Base-by-base conservation (phyloP, 1,140 invertebrate species). In the Rhagoletis zephyria region DNA sequence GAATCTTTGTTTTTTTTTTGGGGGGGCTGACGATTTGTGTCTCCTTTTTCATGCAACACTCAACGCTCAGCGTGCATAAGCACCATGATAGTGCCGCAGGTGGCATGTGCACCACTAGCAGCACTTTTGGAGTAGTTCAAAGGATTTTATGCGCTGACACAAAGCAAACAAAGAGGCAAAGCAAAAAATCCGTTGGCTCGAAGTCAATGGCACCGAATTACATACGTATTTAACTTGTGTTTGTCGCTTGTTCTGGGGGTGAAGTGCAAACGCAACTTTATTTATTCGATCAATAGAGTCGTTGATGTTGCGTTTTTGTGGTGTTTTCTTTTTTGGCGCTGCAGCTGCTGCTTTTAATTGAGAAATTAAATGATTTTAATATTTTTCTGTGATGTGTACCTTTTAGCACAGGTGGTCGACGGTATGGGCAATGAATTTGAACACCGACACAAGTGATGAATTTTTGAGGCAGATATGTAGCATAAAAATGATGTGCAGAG, bases 361-460 rank as follows among this genome's bases (percentile, higher is more conserved):
- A 81, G 74, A 81, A 81, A 81, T 81, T 81, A 81, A 81, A 56
- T 81, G 74, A 81, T 81, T 81, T 81, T 81, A 81, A 51, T 81
- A 81, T 56, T 81, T 81, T 81, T 19, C 51, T 12, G 74, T 81
- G 5, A 4, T 74, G 74, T 81, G 16, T 81, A 56, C 74, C 9
- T 81, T 81, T 81, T 67, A 81, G 74, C 45, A 56, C 74, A 81
- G 74, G 19, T 81, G 74, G 51, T 51, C 30, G 74, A 56, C 19
- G n/a, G 74, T 10, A 56, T 56, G 19, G 7, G 5, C 74, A 56
- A 59, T 56, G 48, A 81, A 51, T 81, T 56, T 81, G 74, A 16
- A 56, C 19, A 74, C 4, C 14, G 12, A 19, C n/a, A 81, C 48
- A n/a, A 81, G 1, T 9, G 10, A 77, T 7, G 45, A 59, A 19